phyloP scores from a whole-genome alignment of 2,797 vertebrate genomes.

The Trachurus trachurus region DNA sequence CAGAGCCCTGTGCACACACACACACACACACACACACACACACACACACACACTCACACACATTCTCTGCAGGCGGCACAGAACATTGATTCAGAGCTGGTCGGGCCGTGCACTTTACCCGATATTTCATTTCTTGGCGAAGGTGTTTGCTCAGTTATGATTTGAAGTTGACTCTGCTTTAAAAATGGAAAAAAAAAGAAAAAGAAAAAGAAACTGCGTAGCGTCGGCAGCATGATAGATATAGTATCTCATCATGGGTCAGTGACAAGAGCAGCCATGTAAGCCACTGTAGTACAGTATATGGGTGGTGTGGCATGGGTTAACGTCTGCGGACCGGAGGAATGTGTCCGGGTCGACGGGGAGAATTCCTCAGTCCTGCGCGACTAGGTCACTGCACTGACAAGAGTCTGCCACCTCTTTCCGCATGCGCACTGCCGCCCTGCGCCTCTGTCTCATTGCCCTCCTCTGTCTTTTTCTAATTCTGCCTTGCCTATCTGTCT shows the following conservation, averaged over 20 bases:
- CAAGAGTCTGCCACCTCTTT: constrained; percentile 80
- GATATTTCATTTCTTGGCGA: constrained; percentile 54
- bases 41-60: constrained; percentile 21
- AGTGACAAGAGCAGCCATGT: constrained; percentile 2
- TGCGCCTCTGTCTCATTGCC: constrained; percentile 47
- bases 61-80: constrained; percentile 53
- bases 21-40: constrained; percentile 23
- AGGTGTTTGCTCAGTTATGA: constrained; percentile 58
- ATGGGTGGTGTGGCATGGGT: constrained; percentile 65
- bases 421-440: constrained; percentile 57
- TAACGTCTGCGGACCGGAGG: constrained; percentile 75
- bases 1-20: constrained; percentile 51
- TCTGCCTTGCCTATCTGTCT: constrained; percentile 41
- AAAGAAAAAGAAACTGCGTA: neutral
- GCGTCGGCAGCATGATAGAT: constrained; percentile 3
- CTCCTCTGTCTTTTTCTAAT: constrained; percentile 60
- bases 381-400: constrained; percentile 79
- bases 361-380: constrained; percentile 83
- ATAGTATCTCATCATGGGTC: constrained; percentile 19
- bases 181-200: neutral
- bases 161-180: constrained; percentile 27
- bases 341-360: constrained; percentile 78
- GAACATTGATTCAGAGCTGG: constrained; percentile 55
- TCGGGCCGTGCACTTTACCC: constrained; percentile 41
- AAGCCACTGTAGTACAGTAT: constrained; percentile 50